Conservation (phyloP, 2,113 vertebrate genomes). For the Panthera leo region DNA sequence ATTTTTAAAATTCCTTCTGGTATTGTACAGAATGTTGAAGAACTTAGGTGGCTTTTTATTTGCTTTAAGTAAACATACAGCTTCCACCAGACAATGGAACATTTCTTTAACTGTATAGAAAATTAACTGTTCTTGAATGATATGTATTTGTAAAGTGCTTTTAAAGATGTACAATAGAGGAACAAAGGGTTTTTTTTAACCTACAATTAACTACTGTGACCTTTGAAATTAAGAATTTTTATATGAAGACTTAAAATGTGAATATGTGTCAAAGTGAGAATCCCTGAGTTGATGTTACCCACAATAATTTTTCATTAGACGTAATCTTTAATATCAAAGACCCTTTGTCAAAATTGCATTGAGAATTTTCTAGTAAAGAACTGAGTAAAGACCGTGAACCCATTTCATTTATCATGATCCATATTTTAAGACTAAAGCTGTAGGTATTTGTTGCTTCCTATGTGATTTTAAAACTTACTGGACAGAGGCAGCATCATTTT, state of each 20-base stretch:
- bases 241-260: conserved; percentile 14
- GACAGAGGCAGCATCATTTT: neutral
- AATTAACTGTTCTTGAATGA: neutral
- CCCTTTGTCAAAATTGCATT: neutral
- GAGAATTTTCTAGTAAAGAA: conserved; percentile 8
- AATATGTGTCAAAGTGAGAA: neutral
- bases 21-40: conserved; percentile 1
- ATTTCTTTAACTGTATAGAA: conserved; percentile 13
- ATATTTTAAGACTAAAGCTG: neutral
- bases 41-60: neutral
- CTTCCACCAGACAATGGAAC: neutral
- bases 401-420: conserved; percentile 24
- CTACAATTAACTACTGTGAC: neutral
- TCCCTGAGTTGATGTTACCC: neutral
- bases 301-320: neutral
- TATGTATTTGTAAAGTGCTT: conserved; percentile 23
- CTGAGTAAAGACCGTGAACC: neutral
- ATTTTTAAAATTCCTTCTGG: neutral
- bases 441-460: neutral
- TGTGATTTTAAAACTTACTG: neutral
- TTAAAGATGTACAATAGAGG: neutral
- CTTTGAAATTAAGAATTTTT: conserved; percentile 48
- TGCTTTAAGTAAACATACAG: neutral
- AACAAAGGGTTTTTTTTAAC: neutral
- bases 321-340: conserved; percentile 25